Evolutionary conservation across 2,888 invertebrate genomes (phyloP), one percentile per base, ranked within the genome.

Genomic region (Trypoxylon attenuatum): DNA sequence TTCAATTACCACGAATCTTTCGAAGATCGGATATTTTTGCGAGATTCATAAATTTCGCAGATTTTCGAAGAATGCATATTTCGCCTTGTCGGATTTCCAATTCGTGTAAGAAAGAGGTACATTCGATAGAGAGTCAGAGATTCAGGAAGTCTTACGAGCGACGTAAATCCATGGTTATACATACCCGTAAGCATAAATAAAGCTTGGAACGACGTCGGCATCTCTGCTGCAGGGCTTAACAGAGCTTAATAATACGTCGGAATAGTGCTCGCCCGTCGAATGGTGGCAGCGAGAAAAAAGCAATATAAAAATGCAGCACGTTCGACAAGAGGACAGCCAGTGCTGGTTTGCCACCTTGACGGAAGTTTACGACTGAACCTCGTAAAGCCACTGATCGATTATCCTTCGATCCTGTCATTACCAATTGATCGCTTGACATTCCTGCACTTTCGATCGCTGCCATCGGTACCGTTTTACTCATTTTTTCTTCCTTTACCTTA

Each of bases 111-210:
- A 2, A 6, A 50, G 50, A 2, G 29, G 5, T 13, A n/a, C 4
- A n/a, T 22, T 43, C 43, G 2, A 1, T 4, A 3, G 21, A 13
- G 10, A 61, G 43, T 45, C 49, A 55, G 49, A 53, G 51, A 60
- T 70, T 50, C 69, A 64, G 69, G 70, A 69, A 75, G 69, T 73
- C 61, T 43, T 70, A 60, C 64, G 69, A 66, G 67, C 59, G 53
- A 73, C 76, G 73, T 63, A 75, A 76, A 80, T 81, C 78, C 77
- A 78, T 77, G 33, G 33, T 13, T 10, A 13, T 71, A 62, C 69
- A 68, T 71, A 69, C 68, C 54, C 66, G 58, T 8, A 61, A 71
- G 68, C 65, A 61, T 73, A 77, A 79, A 76, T 74, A 76, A 78
- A 76, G 69, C 74, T 72, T 69, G 58, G 68, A 75, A 67, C 29